Base-by-base conservation (phyloP, 2,797 vertebrate genomes). In the Natrix natrix region DNA sequence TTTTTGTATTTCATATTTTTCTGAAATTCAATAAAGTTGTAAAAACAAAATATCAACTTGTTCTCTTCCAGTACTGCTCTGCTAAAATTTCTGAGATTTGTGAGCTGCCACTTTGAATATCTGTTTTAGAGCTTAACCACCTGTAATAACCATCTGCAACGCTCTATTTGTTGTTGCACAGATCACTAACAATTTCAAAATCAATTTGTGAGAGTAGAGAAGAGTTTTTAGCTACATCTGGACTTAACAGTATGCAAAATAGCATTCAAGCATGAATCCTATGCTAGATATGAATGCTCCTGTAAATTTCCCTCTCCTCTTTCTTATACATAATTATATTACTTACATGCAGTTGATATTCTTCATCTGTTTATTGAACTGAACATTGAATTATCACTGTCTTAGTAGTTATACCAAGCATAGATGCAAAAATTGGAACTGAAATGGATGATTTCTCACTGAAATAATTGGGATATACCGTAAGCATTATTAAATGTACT, bases 391-490 rank as follows among this genome's bases (percentile, higher is more conserved):
- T 59, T 89, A 83, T 90, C 32, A 61, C 57, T 60, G 32, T 90
- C 43, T 54, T 89, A 3, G n/a, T 66, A 87, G 10, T 37, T 89
- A 24, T 74, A 20, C 89, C 94, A 91, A 32, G 94, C 94, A 92
- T 0, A 92, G 93, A 55, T 91, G 17, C 13, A 26, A 13, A 61
- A 17, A 28, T n/a, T 32, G 48, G 11, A 8, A n/a, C 20, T 59
- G 28, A 54, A 87, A 22, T n/a, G 60, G 37, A 28, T 92, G 28
- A 20, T 26, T 43, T 74, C 32, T 17, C 12, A 74, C 8, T 87
- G 52, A 56, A 87, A 87, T 55, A 28, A 88, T 43, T 56, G 52
- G 63, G 16, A 56, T 37, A 57, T 74, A 52, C 48, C 0, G 48
- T 52, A n/a, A n/a, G 17, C n/a, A 28, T 87, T 16, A 17, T 43